Evolutionary conservation across 2,888 invertebrate genomes (phyloP).

Genomic region (Synergus umbraculus): DNA sequence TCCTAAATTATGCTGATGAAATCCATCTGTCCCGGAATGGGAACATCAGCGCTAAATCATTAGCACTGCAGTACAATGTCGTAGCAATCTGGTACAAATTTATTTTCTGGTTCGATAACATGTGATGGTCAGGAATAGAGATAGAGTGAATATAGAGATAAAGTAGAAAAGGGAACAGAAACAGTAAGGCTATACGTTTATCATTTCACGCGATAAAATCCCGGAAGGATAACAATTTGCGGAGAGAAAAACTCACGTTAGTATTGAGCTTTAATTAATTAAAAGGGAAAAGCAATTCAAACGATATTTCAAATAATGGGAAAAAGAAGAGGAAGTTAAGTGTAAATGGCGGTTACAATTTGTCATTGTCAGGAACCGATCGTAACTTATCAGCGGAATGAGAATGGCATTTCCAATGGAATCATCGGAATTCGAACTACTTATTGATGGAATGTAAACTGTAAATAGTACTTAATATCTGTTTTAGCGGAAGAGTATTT

Average conservation of each 20-base stretch:
- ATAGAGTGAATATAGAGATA: constrained; percentile 13
- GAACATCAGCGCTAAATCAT: constrained; percentile 27
- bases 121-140: constrained; percentile 10
- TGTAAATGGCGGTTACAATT: constrained; percentile 5
- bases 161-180: not conserved
- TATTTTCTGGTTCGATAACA: constrained; percentile 7
- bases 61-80: not conserved
- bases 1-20: not conserved
- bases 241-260: not conserved
- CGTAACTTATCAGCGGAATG: constrained; percentile 28
- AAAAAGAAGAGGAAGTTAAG: not conserved
- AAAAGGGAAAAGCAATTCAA: constrained; percentile 11
- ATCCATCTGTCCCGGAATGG: constrained; percentile 10
- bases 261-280: not conserved
- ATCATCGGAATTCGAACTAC: constrained; percentile 11
- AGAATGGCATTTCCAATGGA: constrained; percentile 1
- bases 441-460: constrained; percentile 27
- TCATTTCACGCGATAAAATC: not conserved
- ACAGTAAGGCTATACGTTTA: not conserved
- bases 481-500: constrained; percentile 3
- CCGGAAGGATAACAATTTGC: not conserved
- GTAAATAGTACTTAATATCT: constrained; percentile 7
- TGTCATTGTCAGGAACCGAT: constrained; percentile 32
- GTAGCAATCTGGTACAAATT: constrained; percentile 27
- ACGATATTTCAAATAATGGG: not conserved